Evolutionary conservation across 2,888 invertebrate species (phyloP), one percentile per base, ranked within the genome.

Genomic region (Macaria notata): DNA sequence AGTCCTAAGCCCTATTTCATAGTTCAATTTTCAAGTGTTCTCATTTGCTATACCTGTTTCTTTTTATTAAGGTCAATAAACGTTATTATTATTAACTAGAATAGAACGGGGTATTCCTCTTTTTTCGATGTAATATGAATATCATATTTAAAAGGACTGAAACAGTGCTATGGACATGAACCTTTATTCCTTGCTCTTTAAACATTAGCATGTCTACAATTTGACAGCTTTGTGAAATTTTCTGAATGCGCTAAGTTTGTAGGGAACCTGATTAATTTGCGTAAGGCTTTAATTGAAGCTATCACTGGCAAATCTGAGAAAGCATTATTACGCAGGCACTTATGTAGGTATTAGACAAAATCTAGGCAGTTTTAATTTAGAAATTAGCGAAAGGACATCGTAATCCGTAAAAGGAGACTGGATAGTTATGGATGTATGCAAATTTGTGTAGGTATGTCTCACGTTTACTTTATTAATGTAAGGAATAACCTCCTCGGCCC

Each of bases 221-320:
- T 54, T 70, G 70, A 68, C 67, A 66, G 64, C 61, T 71, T 66
- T 69, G 65, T 70, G 66, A 62, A 71, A 70, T 67, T 60, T 68
- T 61, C 61, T 55, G 49, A 45, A 38, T 38, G 49, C 31, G 41
- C 36, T 9, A 60, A 57, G 50, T 62, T 55, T 62, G 55, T 54
- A 57, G 19, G 53, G 56, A 65, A 63, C 67, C 64, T 70, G 58
- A 66, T 64, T 58, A 64, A 61, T 64, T 71, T 70, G 58, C 69
- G 66, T 63, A 71, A 71, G 58, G 30, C 49, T 56, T 56, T 66
- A 68, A 69, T 69, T 71, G 65, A 65, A 62, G 47, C 46, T 46
- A 41, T 63, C 49, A 54, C 53, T 62, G 49, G 33, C 39, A 8
- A 44, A 46, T 58, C 46, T 46, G 46, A n/a, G 8, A 9, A 33